Base-by-base conservation (phyloP, 2,888 invertebrate species). In the Argyresthia albistria region DNA sequence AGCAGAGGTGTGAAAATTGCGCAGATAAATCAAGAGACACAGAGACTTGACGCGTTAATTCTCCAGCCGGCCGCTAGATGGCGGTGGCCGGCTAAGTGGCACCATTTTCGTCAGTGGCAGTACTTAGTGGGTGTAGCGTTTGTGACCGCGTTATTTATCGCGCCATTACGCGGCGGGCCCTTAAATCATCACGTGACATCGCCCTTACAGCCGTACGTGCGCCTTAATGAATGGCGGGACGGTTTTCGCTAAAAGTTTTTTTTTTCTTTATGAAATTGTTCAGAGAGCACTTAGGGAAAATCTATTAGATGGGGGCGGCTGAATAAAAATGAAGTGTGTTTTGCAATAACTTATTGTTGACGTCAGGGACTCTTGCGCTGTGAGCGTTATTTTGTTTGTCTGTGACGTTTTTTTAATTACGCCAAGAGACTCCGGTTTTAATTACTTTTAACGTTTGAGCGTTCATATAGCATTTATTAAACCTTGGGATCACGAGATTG, bases 171-270 rank as follows among this genome's bases (percentile, higher is more conserved):
- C 78, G 73, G 69, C 69, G 67, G 72, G 65, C 74, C 80, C 73
- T 79, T 88, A 88, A 88, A 88, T 88, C 88, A 88, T 88, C 80
- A 73, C 78, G 77, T 80, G 87, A 84, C 87, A 70, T 70, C 72
- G 70, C 70, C 73, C 72, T 69, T 50, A 67, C 64, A 63, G 63
- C 68, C 72, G 78, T 76, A 78, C 77, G 78, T 77, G 75, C 66
- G 72, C 70, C 71, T 71, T 86, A 86, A 86, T 86, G 84, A 84
- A 86, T 83, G 84, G 77, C 69, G 76, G 69, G 76, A 71, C 70
- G 72, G 64, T 69, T 58, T 56, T 67, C 66, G 70, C 68, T 58
- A 69, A 77, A 74, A 74, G 65, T 77, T 80, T 78, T 55, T n/a
- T 54, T 58, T 54, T 76, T 76, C 73, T 77, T 79, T 75, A 79